These are phyloP conservation scores for Rhegmatorhina hoffmannsi DNA, from an alignment of 2,113 vertebrate species.

Conservation along the genomic window DNA sequence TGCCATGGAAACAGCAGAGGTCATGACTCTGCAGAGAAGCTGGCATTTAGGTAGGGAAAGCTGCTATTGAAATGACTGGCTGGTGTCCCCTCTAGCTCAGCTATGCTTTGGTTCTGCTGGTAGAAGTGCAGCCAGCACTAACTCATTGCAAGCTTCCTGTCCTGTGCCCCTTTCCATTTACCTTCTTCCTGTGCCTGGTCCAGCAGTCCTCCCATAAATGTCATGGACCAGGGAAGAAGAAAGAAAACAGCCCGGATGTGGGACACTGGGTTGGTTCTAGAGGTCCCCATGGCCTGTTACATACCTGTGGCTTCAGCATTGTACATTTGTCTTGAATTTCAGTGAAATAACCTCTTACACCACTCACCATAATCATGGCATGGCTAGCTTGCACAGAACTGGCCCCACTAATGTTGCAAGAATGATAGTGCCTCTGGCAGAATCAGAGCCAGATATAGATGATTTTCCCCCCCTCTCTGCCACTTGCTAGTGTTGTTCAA, in stretches of 20 bases:
- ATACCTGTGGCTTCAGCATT: not conserved
- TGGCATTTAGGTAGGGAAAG: not conserved
- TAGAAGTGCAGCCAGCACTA: not conserved
- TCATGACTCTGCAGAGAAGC: not conserved
- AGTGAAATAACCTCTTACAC: not conserved
- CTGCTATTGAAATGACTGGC: accelerated
- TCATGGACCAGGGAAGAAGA: not conserved
- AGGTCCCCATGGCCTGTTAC: not conserved
- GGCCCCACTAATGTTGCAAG: not conserved
- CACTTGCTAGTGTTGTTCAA: not conserved
- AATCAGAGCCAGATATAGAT: not conserved
- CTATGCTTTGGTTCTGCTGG: not conserved
- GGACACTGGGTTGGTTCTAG: accelerated
- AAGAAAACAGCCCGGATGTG: not conserved
- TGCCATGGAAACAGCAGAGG: not conserved
- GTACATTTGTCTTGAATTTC: not conserved
- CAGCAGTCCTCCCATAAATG: not conserved
- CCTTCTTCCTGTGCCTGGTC: not conserved
- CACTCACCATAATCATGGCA: too few relatives aligned
- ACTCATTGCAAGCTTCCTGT: not conserved
- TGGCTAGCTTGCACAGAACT: too few relatives aligned
- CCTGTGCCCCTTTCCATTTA: not conserved
- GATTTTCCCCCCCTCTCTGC: not conserved
- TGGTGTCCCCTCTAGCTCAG: not conserved
- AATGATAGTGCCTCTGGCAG: not conserved